Evolutionary conservation across 2,113 vertebrate species (phyloP), one percentile per base, ranked within the genome.

Genomic region (Leucosticte australis): DNA sequence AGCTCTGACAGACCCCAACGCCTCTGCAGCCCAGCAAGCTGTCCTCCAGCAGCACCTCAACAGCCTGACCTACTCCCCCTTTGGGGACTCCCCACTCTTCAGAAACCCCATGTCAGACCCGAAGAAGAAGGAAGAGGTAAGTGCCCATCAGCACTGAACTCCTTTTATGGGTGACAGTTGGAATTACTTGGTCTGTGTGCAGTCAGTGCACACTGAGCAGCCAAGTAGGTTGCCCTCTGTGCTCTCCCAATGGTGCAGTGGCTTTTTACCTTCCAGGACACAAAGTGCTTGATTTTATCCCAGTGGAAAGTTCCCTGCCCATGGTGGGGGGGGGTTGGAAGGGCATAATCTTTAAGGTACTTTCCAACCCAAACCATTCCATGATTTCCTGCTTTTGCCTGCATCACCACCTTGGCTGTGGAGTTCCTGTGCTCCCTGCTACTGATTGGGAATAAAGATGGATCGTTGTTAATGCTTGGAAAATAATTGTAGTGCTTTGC

Each of bases 81-180:
- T 99, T 12, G 99, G 99, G 83, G 99, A 99, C 89, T 99, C 99
- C 0, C 99, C 99, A 0, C 98, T 99, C 18, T 99, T 99, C 97
- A 98, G 99, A 60, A 99, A 99, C 96, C 98, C 99, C 13, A 98
- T 99, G 95, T 98, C 99, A 7, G 99, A 99, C 90, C 99, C 99
- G 1, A 99, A 99, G 97, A 99, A 99, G 98, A 99, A 99, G 30
- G 99, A 99, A 75, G 99, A 99, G 98, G 99, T 99, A 3, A 87
- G 89, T n/a, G 11, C 44, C 10, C 0, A 0, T 9, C 33, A 27
- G 2, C 30, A 3, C 19, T 11, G 31, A 7, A 0, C 18, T 59
- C 3, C 0, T 18, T 28, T 33, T 5, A 2, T 8, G 35, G 31
- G 16, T 23, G 5, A 2, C 41, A 16, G 10, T 10, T 81, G 64